Conservation (phyloP, 2,113 vertebrate genomes). For the Hemibagrus wyckioides region DNA sequence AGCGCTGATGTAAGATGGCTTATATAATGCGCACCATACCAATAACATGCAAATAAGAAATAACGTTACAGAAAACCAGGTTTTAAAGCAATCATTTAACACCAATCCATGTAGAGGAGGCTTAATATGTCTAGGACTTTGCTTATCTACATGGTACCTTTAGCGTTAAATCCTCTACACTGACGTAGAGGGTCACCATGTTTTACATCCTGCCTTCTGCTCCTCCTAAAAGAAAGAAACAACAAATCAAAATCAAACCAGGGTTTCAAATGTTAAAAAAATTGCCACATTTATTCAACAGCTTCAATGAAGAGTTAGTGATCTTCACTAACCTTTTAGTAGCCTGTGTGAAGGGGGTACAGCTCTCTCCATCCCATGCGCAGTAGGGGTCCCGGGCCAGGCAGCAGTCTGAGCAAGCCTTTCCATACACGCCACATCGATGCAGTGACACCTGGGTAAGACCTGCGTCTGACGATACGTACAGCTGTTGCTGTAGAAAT, state of each 20-base stretch:
- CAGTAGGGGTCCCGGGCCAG: constrained; percentile 85
- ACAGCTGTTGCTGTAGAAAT: constrained; percentile 80
- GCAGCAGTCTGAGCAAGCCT: constrained; percentile 84
- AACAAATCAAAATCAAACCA: not conserved
- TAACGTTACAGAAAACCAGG: not conserved
- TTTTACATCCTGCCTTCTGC: constrained; percentile 91
- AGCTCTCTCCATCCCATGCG: constrained; percentile 82
- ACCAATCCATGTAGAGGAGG: not conserved
- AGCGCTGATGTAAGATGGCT: not conserved
- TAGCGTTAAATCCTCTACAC: constrained; percentile 92
- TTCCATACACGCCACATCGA: constrained; percentile 78
- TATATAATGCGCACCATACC: not conserved
- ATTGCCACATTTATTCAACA: not conserved
- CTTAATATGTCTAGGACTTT: not conserved
- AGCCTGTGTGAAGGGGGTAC: constrained; percentile 79
- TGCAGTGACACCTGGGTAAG: constrained; percentile 82
- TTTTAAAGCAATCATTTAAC: not conserved
- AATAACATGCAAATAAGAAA: not conserved
- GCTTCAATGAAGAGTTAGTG: not conserved
- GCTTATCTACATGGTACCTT: constrained; percentile 70
- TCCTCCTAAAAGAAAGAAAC: constrained; percentile 75
- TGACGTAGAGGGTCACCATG: constrained; percentile 93
- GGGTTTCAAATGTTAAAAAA: not conserved
- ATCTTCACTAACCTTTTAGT: constrained; percentile 70
- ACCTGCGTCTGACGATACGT: constrained; percentile 80